Conservation (phyloP, 2,888 invertebrate species). For the Cantharis lateralis region DNA sequence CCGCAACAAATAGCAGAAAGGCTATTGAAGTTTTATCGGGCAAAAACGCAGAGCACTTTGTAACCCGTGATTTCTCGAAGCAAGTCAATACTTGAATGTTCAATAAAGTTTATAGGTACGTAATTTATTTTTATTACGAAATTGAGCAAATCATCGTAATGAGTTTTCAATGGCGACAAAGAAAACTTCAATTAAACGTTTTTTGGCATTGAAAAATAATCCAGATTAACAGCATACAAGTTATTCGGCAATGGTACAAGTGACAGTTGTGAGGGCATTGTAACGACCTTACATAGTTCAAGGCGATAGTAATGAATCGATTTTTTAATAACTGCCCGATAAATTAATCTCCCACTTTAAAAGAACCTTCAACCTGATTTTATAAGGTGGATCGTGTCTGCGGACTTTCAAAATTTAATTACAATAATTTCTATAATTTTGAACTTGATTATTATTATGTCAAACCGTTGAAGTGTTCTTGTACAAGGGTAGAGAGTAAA, state of each 20-base stretch:
- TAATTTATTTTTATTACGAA: constrained; percentile 8
- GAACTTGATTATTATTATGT: not conserved
- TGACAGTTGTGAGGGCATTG: not conserved
- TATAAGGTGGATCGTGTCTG: not conserved
- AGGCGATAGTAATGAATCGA: not conserved
- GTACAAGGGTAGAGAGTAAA: not conserved
- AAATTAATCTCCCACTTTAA: not conserved
- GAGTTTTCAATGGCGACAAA: not conserved
- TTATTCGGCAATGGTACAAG: not conserved
- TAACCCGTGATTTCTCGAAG: constrained; percentile 18
- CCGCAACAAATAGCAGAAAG: constrained; percentile 19
- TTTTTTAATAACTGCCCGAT: not conserved
- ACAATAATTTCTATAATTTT: not conserved
- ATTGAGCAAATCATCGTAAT: constrained; percentile 8
- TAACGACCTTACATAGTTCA: not conserved
- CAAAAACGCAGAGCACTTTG: constrained; percentile 18
- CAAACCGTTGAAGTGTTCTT: not conserved
- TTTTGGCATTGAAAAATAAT: not conserved
- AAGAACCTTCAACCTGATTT: not conserved
- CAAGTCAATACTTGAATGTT: constrained; percentile 13
- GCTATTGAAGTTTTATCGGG: constrained; percentile 21
- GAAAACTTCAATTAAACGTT: not conserved
- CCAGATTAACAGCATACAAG: not conserved
- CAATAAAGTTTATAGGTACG: constrained; percentile 11
- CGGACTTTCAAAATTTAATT: not conserved